phyloP scores from a whole-genome alignment of 2,888 invertebrate genomes.

The Meiosimyza platycephala region DNA sequence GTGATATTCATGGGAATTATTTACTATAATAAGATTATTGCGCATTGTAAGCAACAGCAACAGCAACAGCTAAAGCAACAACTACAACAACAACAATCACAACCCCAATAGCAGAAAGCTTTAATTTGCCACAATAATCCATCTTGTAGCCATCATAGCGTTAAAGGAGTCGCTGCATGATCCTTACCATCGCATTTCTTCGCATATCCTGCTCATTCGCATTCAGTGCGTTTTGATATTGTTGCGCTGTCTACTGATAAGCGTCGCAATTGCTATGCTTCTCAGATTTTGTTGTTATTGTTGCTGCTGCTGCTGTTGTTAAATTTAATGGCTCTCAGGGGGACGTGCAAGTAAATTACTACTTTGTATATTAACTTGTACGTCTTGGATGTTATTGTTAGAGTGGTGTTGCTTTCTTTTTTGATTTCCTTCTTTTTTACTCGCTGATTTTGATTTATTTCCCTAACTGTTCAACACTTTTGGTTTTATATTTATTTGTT shows the following conservation, averaged over 20 bases:
- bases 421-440: constrained; percentile 8
- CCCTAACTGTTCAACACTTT: background rate
- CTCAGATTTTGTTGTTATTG: constrained; percentile 43
- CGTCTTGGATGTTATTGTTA: constrained; percentile 17
- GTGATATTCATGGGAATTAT: too few relatives aligned
- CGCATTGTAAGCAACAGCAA: too few relatives aligned
- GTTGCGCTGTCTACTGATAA: constrained; percentile 34
- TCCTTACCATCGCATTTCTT: background rate
- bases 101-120: too few relatives aligned
- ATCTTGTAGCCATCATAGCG: constrained; percentile 36
- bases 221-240: constrained; percentile 25
- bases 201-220: constrained; percentile 22
- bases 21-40: too few relatives aligned
- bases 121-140: constrained; percentile 12
- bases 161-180: background rate
- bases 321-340: constrained; percentile 48
- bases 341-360: constrained; percentile 43
- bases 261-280: constrained; percentile 39
- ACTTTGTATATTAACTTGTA: constrained; percentile 38
- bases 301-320: constrained; percentile 57
- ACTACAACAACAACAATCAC: too few relatives aligned
- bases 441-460: constrained; percentile 15
- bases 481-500: background rate
- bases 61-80: too few relatives aligned
- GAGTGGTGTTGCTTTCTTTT: constrained; percentile 5